Base-by-base conservation (phyloP, 2,113 vertebrate genomes). In the Garra rufa region DNA sequence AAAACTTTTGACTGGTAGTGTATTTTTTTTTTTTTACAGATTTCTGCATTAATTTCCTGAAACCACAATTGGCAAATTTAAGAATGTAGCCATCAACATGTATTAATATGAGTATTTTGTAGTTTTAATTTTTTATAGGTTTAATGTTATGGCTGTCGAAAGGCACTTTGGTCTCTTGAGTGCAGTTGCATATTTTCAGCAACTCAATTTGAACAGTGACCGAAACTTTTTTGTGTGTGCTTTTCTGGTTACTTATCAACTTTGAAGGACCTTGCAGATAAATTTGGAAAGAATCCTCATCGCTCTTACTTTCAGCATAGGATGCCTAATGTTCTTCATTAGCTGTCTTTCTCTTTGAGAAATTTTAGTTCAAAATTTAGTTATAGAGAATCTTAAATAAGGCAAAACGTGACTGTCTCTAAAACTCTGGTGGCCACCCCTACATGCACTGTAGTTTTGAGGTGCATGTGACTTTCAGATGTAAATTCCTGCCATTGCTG, bases 231-330 rank as follows among this genome's bases (percentile, higher is more conserved):
- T 77, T 59, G n/a, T 84, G 87, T 83, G 86, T 87, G 79, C 78
- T 83, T 46, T 83, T 83, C 85, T 21, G 46, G 91, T 89, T 92
- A 95, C 94, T 95, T 79, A 95, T 95, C 94, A 85, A 93, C 94
- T 81, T 80, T 21, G 48, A 83, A 89, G 83, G 91, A 90, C 92
- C 92, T 92, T 91, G 89, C 65, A 81, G 88, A 41, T 76, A 79
- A 44, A 70, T 82, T 82, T 55, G 79, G n/a, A 4, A 9, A 75
- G 76, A 26, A 81, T 83, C 83, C 26, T 71, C 50, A 67, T 59
- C 86, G 85, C 86, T 82, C 48, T 88, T 92, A 89, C 89, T 91
- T 82, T 75, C 34, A 65, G 83, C 83, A 43, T 0, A 52, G 76
- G 84, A 71, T 88, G 57, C 34, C 63, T 74, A 82, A n/a, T 28